Evolutionary conservation across 37 sponge, comb jelly and placozoan species (phyloP).

Genomic region (Beroe ovata): DNA sequence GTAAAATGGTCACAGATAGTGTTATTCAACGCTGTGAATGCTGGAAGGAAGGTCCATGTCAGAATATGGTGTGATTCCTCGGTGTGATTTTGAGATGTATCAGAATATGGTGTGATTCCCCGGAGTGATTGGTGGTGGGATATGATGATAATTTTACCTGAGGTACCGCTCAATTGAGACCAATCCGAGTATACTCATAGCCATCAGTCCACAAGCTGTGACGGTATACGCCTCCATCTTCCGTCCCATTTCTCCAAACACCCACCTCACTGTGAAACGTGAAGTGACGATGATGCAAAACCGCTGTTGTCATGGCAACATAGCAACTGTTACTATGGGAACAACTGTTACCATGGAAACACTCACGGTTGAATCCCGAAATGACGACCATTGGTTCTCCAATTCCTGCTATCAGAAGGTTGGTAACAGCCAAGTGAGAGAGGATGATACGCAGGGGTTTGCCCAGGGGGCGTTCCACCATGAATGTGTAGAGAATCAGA

Average conservation of each 20-base stretch:
- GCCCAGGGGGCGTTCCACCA: conserved; percentile 18
- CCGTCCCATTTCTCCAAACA: conserved; percentile 64
- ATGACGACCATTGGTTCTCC: conserved; percentile 65
- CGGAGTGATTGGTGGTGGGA: too few species aligned
- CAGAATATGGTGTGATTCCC: too few species aligned
- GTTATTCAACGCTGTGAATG: too few species aligned
- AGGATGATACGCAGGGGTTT: conserved; percentile 9
- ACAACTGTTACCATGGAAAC: background rate
- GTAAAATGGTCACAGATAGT: too few species aligned
- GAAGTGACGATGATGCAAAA: background rate
- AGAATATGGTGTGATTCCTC: too few species aligned
- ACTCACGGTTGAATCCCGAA: conserved; percentile 43
- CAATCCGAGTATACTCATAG: conserved; percentile 10
- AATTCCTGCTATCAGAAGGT: conserved; percentile 45
- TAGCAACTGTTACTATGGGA: background rate
- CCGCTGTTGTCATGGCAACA: background rate
- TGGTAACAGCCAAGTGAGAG: conserved; percentile 38
- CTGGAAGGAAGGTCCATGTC: too few species aligned
- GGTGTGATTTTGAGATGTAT: too few species aligned
- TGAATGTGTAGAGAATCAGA: conserved; percentile 37
- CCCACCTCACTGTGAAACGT: conserved; percentile 25
- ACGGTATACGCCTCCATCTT: conserved; percentile 23
- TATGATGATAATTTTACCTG: too few species aligned
- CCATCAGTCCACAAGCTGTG: conserved; percentile 45
- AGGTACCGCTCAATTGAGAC: conserved; percentile 52